Conservation (phyloP, 2,797 vertebrate species). For the Taenioides sp. region DNA sequence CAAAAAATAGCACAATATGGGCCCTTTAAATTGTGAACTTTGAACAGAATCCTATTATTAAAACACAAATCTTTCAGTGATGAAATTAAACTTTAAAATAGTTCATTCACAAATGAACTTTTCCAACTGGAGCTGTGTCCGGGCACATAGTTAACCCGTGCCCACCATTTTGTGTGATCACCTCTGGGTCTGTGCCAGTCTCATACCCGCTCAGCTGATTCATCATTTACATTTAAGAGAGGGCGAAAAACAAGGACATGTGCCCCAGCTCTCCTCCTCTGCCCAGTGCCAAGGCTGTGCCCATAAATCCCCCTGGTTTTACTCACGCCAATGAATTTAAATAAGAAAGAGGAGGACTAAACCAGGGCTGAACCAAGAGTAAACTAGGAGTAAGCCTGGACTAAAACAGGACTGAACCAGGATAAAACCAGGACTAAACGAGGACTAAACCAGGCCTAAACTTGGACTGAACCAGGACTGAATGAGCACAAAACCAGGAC, state of each 20-base stretch:
- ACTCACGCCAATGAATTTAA: not conserved
- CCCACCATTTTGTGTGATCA: constrained; percentile 1
- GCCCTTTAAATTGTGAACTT: too few species aligned
- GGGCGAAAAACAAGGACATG: constrained; percentile 14
- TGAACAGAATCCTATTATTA: too few species aligned
- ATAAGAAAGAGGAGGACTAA: not conserved
- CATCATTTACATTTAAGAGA: constrained; percentile 16
- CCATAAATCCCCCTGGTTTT: not conserved
- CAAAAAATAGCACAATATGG: too few species aligned
- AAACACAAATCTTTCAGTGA: too few species aligned
- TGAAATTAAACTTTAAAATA: too few species aligned
- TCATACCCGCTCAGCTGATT: constrained; percentile 12
- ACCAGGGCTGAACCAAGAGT: too few species aligned
- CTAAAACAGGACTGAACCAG: too few species aligned
- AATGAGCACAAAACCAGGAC: too few species aligned
- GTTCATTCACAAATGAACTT: not conserved
- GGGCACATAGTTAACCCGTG: not conserved
- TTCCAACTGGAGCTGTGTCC: not conserved
- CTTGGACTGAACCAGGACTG: too few species aligned
- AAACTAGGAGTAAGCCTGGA: too few species aligned
- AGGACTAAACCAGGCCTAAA: too few species aligned
- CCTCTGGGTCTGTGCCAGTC: not conserved
- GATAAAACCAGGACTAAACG: too few species aligned
- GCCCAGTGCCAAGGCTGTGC: not conserved
- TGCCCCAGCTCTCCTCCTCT: not conserved